A percentile compares a stretch with the other conserved stretches of the same genome.
These are phyloP conservation scores for Geopemphigus sp. DNA, from an alignment of 1,140 invertebrate genomes.

Conservation along the genomic window DNA sequence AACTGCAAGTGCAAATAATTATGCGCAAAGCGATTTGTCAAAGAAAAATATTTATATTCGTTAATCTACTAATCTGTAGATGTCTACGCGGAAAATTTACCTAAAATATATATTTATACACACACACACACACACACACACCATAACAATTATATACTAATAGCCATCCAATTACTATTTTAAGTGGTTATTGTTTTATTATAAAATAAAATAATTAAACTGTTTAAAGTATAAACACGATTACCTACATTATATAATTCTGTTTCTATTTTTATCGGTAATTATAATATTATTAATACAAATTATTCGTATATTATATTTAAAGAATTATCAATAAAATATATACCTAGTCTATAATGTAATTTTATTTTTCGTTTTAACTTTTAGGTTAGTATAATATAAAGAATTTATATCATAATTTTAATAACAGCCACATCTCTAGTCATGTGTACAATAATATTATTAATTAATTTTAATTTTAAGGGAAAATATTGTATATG, in stretches of 20 bases:
- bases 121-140: neutral
- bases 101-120: neutral
- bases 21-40: neutral
- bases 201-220: slow-evolving; percentile 6
- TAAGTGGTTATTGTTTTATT: slow-evolving; percentile 34
- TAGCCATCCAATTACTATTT: slow-evolving; percentile 23
- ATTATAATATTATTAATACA: slow-evolving; percentile 4
- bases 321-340: slow-evolving; percentile 20
- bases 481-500: slow-evolving; percentile 42
- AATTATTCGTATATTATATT: neutral
- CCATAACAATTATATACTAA: neutral
- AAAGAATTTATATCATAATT: slow-evolving; percentile 49
- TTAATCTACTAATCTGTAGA: neutral
- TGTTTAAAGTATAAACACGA: slow-evolving; percentile 3
- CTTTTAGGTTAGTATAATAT: slow-evolving; percentile 43
- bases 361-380: slow-evolving; percentile 42
- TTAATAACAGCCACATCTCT: slow-evolving; percentile 47
- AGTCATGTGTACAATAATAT: slow-evolving; percentile 49
- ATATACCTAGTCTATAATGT: slow-evolving; percentile 47
- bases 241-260: slow-evolving; percentile 16
- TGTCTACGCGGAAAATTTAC: neutral
- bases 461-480: slow-evolving; percentile 47
- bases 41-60: neutral
- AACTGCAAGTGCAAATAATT: slow-evolving; percentile 24
- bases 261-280: slow-evolving; percentile 37